Evolutionary conservation across 2,888 invertebrate genomes (phyloP).

Genomic region (Scaptomyza polygonia): DNA sequence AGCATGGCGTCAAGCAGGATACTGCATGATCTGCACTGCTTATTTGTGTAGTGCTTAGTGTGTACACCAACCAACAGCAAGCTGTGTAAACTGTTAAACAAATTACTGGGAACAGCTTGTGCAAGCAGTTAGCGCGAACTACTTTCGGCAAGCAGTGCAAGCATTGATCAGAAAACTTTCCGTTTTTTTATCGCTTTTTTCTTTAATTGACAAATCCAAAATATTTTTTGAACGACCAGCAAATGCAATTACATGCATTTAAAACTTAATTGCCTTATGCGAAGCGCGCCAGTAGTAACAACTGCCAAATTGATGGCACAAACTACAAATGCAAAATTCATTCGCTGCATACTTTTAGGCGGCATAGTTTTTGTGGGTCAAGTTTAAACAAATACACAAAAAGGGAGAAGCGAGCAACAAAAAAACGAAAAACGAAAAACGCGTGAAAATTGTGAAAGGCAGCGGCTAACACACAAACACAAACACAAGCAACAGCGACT

Average conservation of each 20-base stretch:
- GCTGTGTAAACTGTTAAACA: background rate
- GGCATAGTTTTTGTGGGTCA: constrained; percentile 65
- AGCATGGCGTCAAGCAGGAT: background rate
- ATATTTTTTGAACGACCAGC: constrained; percentile 9
- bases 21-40: background rate
- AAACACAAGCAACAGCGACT: constrained; percentile 7
- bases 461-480: constrained; percentile 16
- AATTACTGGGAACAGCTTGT: too few relatives aligned
- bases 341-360: constrained; percentile 31
- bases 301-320: constrained; percentile 11
- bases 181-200: background rate
- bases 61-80: constrained; percentile 1
- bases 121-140: background rate
- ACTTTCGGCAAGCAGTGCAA: background rate
- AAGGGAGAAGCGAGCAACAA: too few relatives aligned
- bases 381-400: constrained; percentile 58
- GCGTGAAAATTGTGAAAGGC: constrained; percentile 41
- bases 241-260: constrained; percentile 16
- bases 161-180: background rate
- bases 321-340: constrained; percentile 15
- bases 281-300: too few relatives aligned
- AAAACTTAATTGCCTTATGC: constrained; percentile 14
- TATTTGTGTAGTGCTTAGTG: background rate
- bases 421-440: too few relatives aligned
- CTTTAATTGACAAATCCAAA: background rate